phyloP scores from a whole-genome alignment of 2,113 vertebrate genomes.

The Pangasianodon gigas region DNA sequence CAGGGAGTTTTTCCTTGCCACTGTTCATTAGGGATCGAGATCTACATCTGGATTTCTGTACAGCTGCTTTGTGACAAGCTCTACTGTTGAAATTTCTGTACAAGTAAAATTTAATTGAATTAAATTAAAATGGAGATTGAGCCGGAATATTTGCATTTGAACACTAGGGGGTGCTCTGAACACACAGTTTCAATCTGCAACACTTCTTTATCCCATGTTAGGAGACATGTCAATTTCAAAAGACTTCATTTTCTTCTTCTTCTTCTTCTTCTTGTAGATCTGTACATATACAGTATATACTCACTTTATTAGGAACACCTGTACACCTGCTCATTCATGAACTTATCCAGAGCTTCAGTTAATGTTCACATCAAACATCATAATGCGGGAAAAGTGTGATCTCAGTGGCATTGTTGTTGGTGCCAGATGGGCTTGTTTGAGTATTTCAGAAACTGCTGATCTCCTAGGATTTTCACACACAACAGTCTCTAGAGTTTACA shows the following conservation, averaged over 20 bases:
- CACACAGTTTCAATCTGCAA: background rate
- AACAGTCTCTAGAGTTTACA: background rate
- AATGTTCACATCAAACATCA: background rate
- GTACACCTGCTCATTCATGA: background rate
- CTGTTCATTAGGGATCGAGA: background rate
- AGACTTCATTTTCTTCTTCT: background rate
- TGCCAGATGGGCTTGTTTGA: background rate
- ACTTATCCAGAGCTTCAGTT: background rate
- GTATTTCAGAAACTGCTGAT: background rate
- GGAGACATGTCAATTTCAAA: background rate
- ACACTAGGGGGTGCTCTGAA: slow-evolving; percentile 39
- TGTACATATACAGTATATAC: background rate
- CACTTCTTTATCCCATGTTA: background rate
- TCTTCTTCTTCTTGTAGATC: background rate
- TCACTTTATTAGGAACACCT: background rate
- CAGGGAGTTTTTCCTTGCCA: background rate
- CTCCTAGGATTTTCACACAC: background rate
- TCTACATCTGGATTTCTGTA: background rate
- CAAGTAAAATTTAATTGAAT: background rate
- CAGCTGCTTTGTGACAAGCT: background rate
- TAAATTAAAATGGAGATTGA: background rate
- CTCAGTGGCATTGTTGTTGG: background rate
- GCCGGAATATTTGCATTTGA: slow-evolving; percentile 21
- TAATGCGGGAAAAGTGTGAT: background rate
- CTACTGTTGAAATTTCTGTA: background rate